Percentiles rank a stretch among this genome's conserved stretches.
Conservation (phyloP, 2,888 invertebrate species). For the Drosophila mayaguana region DNA sequence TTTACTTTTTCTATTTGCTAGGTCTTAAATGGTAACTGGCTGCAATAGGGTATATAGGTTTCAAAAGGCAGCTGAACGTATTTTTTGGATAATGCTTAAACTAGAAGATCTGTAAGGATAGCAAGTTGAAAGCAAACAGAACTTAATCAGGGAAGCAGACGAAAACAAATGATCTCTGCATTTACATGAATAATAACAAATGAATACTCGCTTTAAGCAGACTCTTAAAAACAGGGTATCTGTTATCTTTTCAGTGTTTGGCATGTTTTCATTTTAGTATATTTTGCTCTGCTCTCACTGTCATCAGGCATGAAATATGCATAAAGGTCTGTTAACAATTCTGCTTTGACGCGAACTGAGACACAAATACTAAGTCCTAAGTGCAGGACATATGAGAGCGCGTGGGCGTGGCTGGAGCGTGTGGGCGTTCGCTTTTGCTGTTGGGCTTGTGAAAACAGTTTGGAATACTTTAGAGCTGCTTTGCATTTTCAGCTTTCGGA, state of each 20-base stretch:
- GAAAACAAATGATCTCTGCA: no score
- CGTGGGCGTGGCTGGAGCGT: slow-evolving; percentile 39
- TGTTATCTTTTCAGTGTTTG: not conserved
- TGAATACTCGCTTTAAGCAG: not conserved
- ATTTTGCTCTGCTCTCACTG: slow-evolving; percentile 29
- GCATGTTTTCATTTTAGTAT: slow-evolving; percentile 8
- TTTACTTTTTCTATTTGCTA: not conserved
- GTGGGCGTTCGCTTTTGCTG: slow-evolving; percentile 12
- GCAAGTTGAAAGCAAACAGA: no score
- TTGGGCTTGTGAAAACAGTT: slow-evolving; percentile 60
- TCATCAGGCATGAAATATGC: slow-evolving; percentile 73
- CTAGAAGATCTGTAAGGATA: no score
- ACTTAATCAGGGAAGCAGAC: no score
- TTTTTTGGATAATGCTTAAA: no score
- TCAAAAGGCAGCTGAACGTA: no score
- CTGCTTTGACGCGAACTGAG: slow-evolving; percentile 44
- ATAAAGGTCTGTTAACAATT: slow-evolving; percentile 67
- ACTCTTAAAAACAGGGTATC: not conserved
- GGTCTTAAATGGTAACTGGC: not conserved
- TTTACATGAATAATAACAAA: no score
- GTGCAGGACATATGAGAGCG: slow-evolving; percentile 34
- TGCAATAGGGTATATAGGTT: not conserved
- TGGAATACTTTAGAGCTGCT: slow-evolving; percentile 77
- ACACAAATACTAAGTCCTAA: slow-evolving; percentile 29
- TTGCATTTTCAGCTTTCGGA: slow-evolving; percentile 78